Percentiles rank a stretch among this genome's conserved stretches.
phyloP scores from a whole-genome alignment of 2,113 vertebrate species.

The Grammomys surdaster region DNA sequence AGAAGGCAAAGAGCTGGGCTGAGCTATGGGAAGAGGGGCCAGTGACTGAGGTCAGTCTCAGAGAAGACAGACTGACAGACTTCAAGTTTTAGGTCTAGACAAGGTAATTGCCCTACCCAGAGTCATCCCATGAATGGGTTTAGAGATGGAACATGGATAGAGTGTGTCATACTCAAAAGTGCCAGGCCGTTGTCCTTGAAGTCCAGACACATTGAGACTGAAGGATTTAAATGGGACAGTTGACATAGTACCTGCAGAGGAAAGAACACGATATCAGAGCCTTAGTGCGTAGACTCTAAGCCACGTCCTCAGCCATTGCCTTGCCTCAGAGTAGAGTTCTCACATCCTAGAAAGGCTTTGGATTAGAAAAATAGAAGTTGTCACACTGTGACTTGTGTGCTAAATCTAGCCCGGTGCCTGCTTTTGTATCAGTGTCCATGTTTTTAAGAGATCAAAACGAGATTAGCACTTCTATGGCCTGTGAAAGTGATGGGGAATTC shows the following conservation, averaged over 20 bases:
- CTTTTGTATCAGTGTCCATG: background rate
- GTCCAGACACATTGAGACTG: background rate
- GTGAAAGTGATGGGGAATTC: slow-evolving; percentile 8
- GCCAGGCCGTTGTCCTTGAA: background rate
- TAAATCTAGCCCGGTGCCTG: background rate
- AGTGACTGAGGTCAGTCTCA: background rate
- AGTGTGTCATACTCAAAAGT: background rate
- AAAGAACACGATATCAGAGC: background rate
- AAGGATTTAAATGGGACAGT: background rate
- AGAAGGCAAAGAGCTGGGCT: background rate
- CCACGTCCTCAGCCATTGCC: too few species aligned
- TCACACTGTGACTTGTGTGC: background rate
- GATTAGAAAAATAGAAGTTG: background rate
- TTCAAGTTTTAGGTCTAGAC: background rate
- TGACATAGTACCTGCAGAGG: background rate
- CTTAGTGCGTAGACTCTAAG: background rate
- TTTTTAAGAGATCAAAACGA: slow-evolving; percentile 17
- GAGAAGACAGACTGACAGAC: background rate
- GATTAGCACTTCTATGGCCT: background rate
- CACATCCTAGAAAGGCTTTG: background rate
- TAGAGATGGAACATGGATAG: background rate
- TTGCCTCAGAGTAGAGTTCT: background rate
- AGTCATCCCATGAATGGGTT: background rate
- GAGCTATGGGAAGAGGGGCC: background rate
- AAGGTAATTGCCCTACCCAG: background rate